phyloP scores from a whole-genome alignment of 2,113 vertebrate species.

The Boleophthalmus pectinirostris region DNA sequence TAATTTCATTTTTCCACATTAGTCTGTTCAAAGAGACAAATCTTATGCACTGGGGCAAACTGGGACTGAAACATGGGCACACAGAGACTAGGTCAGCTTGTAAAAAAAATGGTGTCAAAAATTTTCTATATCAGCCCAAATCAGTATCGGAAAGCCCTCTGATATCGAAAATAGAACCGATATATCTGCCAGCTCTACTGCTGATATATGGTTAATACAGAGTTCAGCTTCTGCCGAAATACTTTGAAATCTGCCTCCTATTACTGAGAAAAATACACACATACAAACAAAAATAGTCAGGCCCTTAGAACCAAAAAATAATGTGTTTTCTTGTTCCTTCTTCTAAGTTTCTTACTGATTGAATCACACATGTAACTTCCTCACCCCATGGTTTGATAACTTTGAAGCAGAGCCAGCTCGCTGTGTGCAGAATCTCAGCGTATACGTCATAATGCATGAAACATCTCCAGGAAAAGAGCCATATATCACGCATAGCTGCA shows the following conservation, averaged over 20 bases:
- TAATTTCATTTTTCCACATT: no score
- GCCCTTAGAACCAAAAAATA: neutral
- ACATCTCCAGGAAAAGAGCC: conserved; percentile 45
- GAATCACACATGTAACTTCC: neutral
- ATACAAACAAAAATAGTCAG: neutral
- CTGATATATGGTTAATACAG: no score
- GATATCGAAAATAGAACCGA: no score
- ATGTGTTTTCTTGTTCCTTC: neutral
- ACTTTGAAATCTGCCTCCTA: neutral
- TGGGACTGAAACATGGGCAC: no score
- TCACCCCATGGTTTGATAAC: conserved; percentile 53
- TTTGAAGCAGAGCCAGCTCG: conserved; percentile 32
- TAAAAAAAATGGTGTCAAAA: no score
- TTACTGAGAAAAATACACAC: neutral
- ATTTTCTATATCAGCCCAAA: no score
- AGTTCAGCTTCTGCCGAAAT: no score
- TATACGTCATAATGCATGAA: conserved; percentile 43
- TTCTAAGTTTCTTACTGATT: neutral
- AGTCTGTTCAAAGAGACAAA: no score
- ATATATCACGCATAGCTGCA: conserved; percentile 59
- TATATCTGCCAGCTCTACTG: no score
- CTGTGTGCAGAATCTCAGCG: conserved; percentile 26
- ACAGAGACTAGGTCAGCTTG: no score
- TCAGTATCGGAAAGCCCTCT: no score
- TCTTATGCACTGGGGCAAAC: no score